Conservation (phyloP, 2,888 invertebrate genomes). For the Polylopha cassiicola region DNA sequence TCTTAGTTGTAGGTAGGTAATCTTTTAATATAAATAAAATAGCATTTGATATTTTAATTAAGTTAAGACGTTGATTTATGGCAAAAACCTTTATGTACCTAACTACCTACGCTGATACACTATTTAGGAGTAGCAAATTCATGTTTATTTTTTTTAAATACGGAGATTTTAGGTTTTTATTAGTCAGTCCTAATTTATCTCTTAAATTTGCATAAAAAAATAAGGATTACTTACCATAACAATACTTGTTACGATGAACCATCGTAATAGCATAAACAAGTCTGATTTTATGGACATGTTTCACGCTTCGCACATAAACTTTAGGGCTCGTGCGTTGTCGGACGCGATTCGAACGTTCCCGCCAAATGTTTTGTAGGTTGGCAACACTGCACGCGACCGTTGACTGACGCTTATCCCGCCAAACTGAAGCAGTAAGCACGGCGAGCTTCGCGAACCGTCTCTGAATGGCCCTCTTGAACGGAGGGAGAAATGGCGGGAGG, state of each 20-base stretch:
- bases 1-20: too few species aligned
- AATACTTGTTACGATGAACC: constrained; percentile 50
- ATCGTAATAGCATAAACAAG: constrained; percentile 47
- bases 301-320: constrained; percentile 60
- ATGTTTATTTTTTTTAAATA: too few species aligned
- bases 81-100: too few species aligned
- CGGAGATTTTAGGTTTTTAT: too few species aligned
- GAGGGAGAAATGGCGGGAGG: constrained; percentile 73
- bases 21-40: too few species aligned
- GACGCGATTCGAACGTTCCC: constrained; percentile 50
- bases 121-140: too few species aligned
- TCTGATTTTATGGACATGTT: constrained; percentile 34
- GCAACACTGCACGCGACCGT: constrained; percentile 50
- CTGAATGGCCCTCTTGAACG: constrained; percentile 68
- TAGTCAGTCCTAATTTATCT: too few species aligned
- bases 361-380: constrained; percentile 48
- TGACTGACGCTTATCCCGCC: constrained; percentile 63
- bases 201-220: constrained; percentile 19
- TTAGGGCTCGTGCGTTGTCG: constrained; percentile 30
- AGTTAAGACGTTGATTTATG: too few species aligned
- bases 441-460: constrained; percentile 73
- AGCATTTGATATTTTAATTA: too few species aligned
- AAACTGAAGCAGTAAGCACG: constrained; percentile 66
- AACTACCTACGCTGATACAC: too few species aligned
- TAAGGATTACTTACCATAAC: constrained; percentile 52